Conservation (phyloP, 37 sponge, comb jelly and placozoan species). For the Trichoplax adhaerens region DNA sequence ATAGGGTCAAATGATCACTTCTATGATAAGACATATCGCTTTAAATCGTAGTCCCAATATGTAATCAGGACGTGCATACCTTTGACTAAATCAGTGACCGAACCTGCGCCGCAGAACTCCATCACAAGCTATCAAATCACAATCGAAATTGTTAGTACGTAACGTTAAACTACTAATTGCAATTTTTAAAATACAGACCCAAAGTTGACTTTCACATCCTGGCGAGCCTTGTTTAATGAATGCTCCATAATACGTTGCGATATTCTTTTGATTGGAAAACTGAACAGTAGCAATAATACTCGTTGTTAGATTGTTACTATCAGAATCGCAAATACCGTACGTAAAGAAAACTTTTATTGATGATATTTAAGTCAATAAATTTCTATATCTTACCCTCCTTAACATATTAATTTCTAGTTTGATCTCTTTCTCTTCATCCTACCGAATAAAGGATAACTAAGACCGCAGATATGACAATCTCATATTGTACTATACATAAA, state of each 20-base stretch:
- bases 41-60: no score
- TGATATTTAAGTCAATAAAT: no score
- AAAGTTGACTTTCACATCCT: slow-evolving; percentile 71
- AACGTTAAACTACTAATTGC: not conserved
- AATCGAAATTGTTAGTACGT: not conserved
- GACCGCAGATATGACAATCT: no score
- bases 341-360: no score
- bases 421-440: slow-evolving; percentile 97
- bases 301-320: no score
- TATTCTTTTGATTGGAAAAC: slow-evolving; percentile 85
- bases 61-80: not conserved
- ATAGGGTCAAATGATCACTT: slow-evolving; percentile 7
- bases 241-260: slow-evolving; percentile 95
- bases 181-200: slow-evolving; percentile 35
- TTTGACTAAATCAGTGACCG: slow-evolving; percentile 55
- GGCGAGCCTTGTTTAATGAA: slow-evolving; percentile 66
- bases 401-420: slow-evolving; percentile 82
- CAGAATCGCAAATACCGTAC: no score
- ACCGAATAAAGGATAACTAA: not conserved
- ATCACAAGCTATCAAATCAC: slow-evolving; percentile 62
- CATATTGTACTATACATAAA: no score
- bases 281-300: slow-evolving; percentile 2
- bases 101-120: slow-evolving; percentile 98
- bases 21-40: not conserved
- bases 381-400: slow-evolving; percentile 38